Evolutionary conservation across 92 coral and sea anemone genomes (phyloP), one percentile per base, ranked within the genome.

Genomic region (Paramuricea clavata): DNA sequence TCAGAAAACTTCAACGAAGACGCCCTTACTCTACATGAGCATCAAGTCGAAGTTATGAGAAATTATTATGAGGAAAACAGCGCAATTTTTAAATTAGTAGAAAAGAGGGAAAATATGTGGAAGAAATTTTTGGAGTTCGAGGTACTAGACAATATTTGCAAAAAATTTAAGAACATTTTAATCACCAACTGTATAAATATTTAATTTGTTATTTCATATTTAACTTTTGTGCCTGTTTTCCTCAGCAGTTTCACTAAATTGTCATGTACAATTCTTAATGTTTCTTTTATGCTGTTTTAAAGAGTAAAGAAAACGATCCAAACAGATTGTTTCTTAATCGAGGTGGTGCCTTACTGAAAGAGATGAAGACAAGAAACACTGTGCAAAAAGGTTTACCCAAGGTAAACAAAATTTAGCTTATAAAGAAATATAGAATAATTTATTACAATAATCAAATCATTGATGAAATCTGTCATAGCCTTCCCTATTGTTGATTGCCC

Each of bases 341-440:
- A 27, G 98, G 98, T 27, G 99, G 98, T n/a, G 98, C 95, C 1
- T 89, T 97, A 13, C 92, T 97, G 7, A 97, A 97, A 49, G 99
- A 97, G 75, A 93, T 94, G 77, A 93, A 94, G 49, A 87, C 85
- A 43, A 91, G 98, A 68, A 94, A 90, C 77, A 90, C 90, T 21
- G 71, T 97, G 28, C 92, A 86, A 33, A 97, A 90, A 83, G 98
- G 93, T 72, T 43, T 97, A 42, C 99, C 99, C 21, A 97, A 97
- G 99, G 99, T 97, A 42, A 70, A 32, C 54, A 28, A 12, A 31
- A 12, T 81, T 33, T 61, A n/a, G 43, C 49, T 16, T 30, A 31
- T 26, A 64, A 19, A 3, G 22, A 57, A 5, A 25, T 19, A 57
- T 49, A 49, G 10, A 49, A 6, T 39, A 35, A 15, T 36, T 42